These are phyloP conservation scores for Chunga burmeisteri DNA, from an alignment of 2,113 vertebrate genomes.

Conservation along the genomic window DNA sequence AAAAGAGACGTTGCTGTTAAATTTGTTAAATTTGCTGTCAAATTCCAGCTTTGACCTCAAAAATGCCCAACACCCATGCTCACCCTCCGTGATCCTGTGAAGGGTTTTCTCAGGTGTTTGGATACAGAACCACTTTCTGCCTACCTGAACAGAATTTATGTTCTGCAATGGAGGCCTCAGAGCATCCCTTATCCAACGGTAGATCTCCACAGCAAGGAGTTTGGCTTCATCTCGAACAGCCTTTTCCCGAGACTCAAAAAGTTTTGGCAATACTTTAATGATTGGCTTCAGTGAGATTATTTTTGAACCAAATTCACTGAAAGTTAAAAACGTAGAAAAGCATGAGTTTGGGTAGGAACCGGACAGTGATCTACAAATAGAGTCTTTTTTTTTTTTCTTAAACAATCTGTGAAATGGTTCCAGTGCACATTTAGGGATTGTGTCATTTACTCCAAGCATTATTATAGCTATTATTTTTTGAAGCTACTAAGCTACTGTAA, in stretches of 20 bases:
- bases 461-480: not conserved
- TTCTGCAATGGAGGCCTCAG: conserved; percentile 89
- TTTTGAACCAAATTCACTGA: conserved; percentile 97
- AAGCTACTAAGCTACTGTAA: not conserved
- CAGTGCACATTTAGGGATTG: not conserved
- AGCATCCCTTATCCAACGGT: conserved; percentile 95
- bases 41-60: not conserved
- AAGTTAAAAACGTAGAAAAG: conserved; percentile 11
- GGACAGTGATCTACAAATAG: not conserved
- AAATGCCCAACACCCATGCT: not conserved
- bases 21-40: not conserved
- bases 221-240: conserved; percentile 96
- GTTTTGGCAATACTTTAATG: conserved; percentile 95
- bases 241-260: conserved; percentile 98
- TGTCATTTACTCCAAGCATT: not conserved
- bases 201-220: conserved; percentile 91
- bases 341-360: not conserved
- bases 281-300: conserved; percentile 95
- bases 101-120: not conserved
- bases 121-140: not conserved
- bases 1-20: not conserved
- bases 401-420: not conserved
- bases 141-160: conserved; percentile 96
- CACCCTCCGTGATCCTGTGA: too few species aligned
- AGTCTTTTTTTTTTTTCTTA: not conserved